phyloP scores from a whole-genome alignment of 2,797 vertebrate genomes.

The Mus caroli region DNA sequence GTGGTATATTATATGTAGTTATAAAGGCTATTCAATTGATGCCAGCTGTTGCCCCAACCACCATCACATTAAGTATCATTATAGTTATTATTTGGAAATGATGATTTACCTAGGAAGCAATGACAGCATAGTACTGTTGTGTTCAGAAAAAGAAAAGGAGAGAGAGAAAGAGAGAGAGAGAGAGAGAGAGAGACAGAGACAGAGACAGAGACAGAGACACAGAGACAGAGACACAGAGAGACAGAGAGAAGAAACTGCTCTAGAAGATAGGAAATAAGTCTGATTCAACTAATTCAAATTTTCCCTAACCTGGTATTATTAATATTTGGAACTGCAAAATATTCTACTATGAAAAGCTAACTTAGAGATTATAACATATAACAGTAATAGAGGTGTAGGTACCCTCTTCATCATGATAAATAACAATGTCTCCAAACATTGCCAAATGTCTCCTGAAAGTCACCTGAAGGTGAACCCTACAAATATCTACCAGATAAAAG shows the following conservation, averaged over 20 bases:
- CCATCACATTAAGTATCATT: not conserved
- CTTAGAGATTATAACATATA: not conserved
- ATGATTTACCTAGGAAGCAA: not conserved
- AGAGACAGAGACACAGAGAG: too few relatives aligned
- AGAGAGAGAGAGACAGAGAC: too few relatives aligned
- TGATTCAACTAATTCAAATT: not conserved
- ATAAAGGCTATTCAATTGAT: not conserved
- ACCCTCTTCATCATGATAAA: not conserved
- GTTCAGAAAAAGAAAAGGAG: not conserved
- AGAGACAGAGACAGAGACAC: too few relatives aligned
- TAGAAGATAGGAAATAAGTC: constrained; percentile 40
- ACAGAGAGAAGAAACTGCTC: not conserved
- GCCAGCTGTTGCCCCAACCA: not conserved
- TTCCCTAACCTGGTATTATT: not conserved
- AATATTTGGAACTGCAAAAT: not conserved
- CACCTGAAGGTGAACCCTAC: not conserved
- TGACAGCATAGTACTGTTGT: not conserved
- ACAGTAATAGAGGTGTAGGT: not conserved
- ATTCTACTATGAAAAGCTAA: not conserved
- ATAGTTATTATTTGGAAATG: not conserved
- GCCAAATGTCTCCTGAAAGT: not conserved
- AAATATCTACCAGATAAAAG: not conserved
- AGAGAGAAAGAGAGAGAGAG: too few relatives aligned
- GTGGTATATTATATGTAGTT: not conserved
- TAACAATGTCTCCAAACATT: constrained; percentile 40